These are phyloP conservation scores for Ptychodera flava DNA, from an alignment of 35 echinoderm and acorn worm genomes.

Conservation along the genomic window DNA sequence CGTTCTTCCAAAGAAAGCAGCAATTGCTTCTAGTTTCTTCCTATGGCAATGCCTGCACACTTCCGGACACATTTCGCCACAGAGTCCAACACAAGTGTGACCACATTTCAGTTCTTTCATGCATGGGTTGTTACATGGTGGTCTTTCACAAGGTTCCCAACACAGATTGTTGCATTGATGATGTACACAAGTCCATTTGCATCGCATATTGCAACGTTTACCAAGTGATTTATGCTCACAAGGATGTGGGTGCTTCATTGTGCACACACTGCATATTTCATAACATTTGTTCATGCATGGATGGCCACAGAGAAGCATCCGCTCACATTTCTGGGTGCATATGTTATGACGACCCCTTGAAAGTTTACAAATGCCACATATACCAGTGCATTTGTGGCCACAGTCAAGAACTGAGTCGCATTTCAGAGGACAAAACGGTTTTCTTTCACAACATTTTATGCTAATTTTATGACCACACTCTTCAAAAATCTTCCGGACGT, in stretches of 20 bases:
- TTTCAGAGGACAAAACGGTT: no score
- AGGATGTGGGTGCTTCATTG: background rate
- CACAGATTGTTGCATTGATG: background rate
- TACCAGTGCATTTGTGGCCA: background rate
- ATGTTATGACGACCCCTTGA: background rate
- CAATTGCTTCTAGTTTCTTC: background rate
- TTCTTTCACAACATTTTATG: background rate
- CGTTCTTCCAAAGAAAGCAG: background rate
- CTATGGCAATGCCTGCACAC: background rate
- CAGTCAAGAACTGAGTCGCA: background rate
- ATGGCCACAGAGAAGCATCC: background rate
- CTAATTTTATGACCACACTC: slow-evolving; percentile 4
- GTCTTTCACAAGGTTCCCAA: background rate
- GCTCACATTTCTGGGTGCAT: background rate
- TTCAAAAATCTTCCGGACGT: background rate
- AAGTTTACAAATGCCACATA: background rate
- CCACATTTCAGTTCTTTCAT: background rate
- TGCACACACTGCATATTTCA: background rate
- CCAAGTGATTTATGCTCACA: slow-evolving; percentile 9
- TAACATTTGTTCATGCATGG: background rate
- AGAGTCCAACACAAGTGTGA: slow-evolving; percentile 6
- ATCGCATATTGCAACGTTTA: slow-evolving; percentile 1
- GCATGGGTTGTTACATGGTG: background rate
- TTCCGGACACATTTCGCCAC: background rate
- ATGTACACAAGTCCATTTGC: slow-evolving; percentile 5